Evolutionary conservation across 1,140 invertebrate species (phyloP), one percentile per base, ranked within the genome.

Genomic region (Diplogasteroides magnus): DNA sequence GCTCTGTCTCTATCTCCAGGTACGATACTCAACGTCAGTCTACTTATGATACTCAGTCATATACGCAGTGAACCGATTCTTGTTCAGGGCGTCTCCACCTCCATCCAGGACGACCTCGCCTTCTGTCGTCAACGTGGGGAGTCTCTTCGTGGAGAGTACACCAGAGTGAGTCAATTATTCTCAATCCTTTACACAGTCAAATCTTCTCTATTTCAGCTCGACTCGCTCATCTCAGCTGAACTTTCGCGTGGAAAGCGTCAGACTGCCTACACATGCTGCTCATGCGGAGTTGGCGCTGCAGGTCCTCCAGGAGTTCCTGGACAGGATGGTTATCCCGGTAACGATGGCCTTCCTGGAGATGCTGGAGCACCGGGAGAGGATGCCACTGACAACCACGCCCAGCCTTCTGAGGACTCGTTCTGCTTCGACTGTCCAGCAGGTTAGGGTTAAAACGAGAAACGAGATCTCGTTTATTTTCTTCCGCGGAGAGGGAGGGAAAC

Each of bases 1-100:
- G 77, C 77, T 78, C 60, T 78, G 79, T 63, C 76, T 76, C 67
- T 76, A 77, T 28, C n/a, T 31, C 28, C n/a, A 26, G n/a, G 28
- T 31, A 28, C 11, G n/a, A 37, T 37, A 64, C 28, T 23, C 62
- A 37, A 13, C 62, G 29, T 13, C 2, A 26, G 14, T 19, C 37
- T n/a, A 27, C n/a, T n/a, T 15, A 64, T 11, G 14, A 27, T 23
- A 25, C 25, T n/a, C 6, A 61, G 6, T 6, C 28, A 11, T 6
- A 48, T 48, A 48, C 37, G 6, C 37, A 48, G 19, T 6, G 37
- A 48, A 6, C 37, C 19, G 19, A 48, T 48, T 60, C 63, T 56
- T 28, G 61, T 72, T 60, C 71, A 73, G 59, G 64, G 57, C 48
- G 71, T 73, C 60, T 59, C 66, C 37, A 59, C 67, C 37, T 59